Base-by-base conservation (phyloP, 1,140 invertebrate species). In the Pseudomyrmex dendroicus region DNA sequence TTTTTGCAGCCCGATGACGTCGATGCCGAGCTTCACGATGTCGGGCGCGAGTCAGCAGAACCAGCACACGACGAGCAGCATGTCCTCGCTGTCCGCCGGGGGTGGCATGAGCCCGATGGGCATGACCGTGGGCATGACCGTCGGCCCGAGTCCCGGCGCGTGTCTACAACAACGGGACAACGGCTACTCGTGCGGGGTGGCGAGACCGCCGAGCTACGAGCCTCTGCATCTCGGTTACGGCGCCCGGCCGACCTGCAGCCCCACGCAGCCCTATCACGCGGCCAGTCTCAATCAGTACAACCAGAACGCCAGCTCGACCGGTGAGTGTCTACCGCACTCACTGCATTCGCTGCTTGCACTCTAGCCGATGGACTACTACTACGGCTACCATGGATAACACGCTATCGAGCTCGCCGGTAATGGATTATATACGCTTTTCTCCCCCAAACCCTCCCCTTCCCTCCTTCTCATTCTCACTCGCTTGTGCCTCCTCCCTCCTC, bases 121-220 rank as follows among this genome's bases (percentile, higher is more conserved):
- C 13, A 94, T 94, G 91, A 92, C 92, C 8, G 93, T 95, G n/a
- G 94, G 94, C 1, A 94, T 94, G 94, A 94, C 93, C 4, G 93
- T 94, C 10, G 94, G 94, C 2, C 95, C 95, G 5, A 95, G 95
- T 35, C 95, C 95, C 0, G 95, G 95, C 2, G 95, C 95, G 1
- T 96, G 96, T 93, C 94, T 97, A 17, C 96, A 97, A 91, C 96
- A 96, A 90, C 94, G 96, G 12, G 96, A 96, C 86, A 95, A 95
- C 84, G 93, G 93, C 15, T 96, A 96, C 84, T 95, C 95, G 48
- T 97, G 96, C 92, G 95, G 95, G 62, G 96, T 97, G 90, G 94
- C 95, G 52, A 90, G 95, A 61, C 92, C 95, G 1, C 94, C 95
- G 12, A 93, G 93, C 50, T 96, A 97, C 92, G 96, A 97, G 86